Base-by-base conservation (phyloP, 2,888 invertebrate species). In the Leptopilina syphax region DNA sequence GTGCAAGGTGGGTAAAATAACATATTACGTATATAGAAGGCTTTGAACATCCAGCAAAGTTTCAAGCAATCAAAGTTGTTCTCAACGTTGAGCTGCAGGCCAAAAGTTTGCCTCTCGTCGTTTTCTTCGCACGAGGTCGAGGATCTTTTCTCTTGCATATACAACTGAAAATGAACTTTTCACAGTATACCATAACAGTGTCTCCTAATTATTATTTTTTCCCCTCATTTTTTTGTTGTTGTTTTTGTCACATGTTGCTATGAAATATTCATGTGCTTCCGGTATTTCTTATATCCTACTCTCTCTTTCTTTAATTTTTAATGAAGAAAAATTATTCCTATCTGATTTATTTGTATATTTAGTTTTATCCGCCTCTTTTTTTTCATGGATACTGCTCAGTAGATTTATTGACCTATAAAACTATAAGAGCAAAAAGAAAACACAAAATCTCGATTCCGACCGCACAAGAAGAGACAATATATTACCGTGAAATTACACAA, bases 11-110 rank as follows among this genome's bases (percentile, higher is more conserved):
- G n/a, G 10, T 10, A 68, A 47, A 44, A 68, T 47, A 68, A 63
- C 18, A 63, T 3, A 7, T n/a, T 60, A 60, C 8, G 8, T 18
- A n/a, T 57, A 73, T 73, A 34, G 34, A 6, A 54, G 57, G 34
- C 13, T 73, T 57, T 73, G 54, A 13, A 27, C 34, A 73, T 73
- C 57, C 34, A 34, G 27, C 34, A 73, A 73, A 73, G 24, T 73
- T 73, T n/a, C 73, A 27, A 41, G 73, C 73, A 73, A 73, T 73
- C 73, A 57, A 73, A 73, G 57, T 73, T 73, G 34, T 73, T 73
- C 73, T 73, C 34, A n/a, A 27, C 34, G 10, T 47, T 54, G 50
- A 70, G 70, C 70, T 70, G 12, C 70, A 73, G 34, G 57, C 34
- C 73, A 34, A 34, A 70, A 73, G 57, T 73, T 73, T 73, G 34